Evolutionary conservation across 2,888 invertebrate genomes (phyloP), one percentile per base, ranked within the genome.

Genomic region (Mesorhabditis belari): DNA sequence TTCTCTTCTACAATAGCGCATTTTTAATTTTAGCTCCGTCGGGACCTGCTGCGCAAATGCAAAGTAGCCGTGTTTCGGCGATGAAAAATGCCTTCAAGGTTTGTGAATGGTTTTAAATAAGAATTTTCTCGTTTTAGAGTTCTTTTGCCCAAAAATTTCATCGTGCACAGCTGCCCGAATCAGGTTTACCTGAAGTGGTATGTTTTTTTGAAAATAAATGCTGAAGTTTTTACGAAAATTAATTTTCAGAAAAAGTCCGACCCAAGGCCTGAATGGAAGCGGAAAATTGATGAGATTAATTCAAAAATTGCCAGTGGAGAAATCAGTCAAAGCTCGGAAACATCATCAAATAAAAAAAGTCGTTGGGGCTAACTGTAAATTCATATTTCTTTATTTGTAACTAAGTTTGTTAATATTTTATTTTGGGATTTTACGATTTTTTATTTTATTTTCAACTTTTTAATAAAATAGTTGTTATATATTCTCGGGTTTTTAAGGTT

Each of bases 221-320:
- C 2, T 29, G 21, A 4, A 4, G 19, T 21, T 19, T n/a, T 6
- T n/a, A 57, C 23, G 5, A 23, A 24, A 21, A 21, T 49, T 57
- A 23, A 17, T 23, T 21, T 28, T 57, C 29, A 24, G 5, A 23
- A 29, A 35, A 9, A 56, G 6, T n/a, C 12, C 2, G 74, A 74
- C 64, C 74, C 74, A 12, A 63, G 74, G 21, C 74, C 74, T n/a
- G 74, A 74, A 58, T 74, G 73, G 73, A 74, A 73, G 57, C 67
- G 61, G 60, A 71, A 69, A 53, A 51, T 73, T 17, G 74, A 74
- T 54, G 73, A 73, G 53, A 27, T 71, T 53, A 71, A 69, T 49
- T 66, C 64, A 6, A 60, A 58, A 55, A 12, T 64, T n/a, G 54
- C n/a, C n/a, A n/a, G n/a, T n/a, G n/a, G n/a, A n/a, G n/a, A n/a